Conservation (phyloP, 2,888 invertebrate genomes). For the Subacronicta megacephala region DNA sequence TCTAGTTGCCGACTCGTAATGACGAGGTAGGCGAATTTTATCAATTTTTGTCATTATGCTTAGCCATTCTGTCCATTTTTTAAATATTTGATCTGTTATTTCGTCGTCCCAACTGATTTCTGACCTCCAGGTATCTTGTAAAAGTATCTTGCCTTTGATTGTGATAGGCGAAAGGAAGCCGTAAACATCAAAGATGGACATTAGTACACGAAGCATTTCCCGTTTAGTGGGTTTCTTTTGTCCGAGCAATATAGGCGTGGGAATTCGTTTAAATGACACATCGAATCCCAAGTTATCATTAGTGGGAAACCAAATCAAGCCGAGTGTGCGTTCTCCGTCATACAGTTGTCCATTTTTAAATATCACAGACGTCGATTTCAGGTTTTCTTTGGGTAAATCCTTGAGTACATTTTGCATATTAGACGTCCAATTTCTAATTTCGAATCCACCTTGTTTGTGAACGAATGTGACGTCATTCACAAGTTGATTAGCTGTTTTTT, state of each 20-base stretch:
- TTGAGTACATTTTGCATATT: not conserved
- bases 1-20: no score
- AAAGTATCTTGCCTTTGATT: no score
- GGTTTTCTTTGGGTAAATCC: not conserved
- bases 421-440: slow-evolving; percentile 6
- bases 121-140: no score
- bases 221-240: slow-evolving; percentile 7
- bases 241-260: not conserved
- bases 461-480: not conserved
- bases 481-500: not conserved
- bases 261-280: slow-evolving; percentile 5
- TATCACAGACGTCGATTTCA: not conserved
- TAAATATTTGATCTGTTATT: no score
- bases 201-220: slow-evolving; percentile 1
- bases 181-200: no score
- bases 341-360: slow-evolving; percentile 10
- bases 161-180: no score
- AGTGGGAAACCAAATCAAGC: not conserved
- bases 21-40: no score
- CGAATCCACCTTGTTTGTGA: slow-evolving; percentile 10
- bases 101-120: no score
- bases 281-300: slow-evolving; percentile 6
- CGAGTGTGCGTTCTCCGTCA: slow-evolving; percentile 9
- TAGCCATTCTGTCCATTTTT: no score
- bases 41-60: no score